Evolutionary conservation across 2,113 vertebrate species (phyloP).

Genomic region (Hemichromis elongatus): DNA sequence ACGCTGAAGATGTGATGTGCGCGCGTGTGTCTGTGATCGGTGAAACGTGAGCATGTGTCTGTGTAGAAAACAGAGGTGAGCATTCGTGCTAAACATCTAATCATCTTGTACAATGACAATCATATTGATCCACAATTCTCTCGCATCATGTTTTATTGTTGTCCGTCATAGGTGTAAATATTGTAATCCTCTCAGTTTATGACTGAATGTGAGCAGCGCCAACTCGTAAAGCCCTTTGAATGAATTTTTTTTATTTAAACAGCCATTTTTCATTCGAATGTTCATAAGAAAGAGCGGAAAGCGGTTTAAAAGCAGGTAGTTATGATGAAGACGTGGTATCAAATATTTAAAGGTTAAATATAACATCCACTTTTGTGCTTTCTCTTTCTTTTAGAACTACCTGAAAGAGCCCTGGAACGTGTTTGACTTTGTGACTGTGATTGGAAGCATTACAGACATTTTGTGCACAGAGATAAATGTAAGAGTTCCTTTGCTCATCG

Average conservation of each 20-base stretch:
- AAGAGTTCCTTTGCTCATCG: constrained; percentile 50
- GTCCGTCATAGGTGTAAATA: not conserved
- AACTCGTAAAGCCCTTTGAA: not conserved
- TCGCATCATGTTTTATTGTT: not conserved
- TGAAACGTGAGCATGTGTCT: too few species aligned
- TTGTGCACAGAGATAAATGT: constrained; percentile 97
- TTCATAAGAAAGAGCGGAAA: not conserved
- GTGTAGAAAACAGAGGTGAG: too few species aligned
- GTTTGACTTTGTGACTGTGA: constrained; percentile 97
- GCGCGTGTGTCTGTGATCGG: too few species aligned
- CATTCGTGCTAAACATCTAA: too few species aligned
- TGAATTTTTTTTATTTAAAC: not conserved
- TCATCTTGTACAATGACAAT: too few species aligned
- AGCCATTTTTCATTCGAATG: not conserved
- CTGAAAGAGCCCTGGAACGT: constrained; percentile 98
- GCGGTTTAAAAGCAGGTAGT: not conserved
- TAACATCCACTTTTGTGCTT: not conserved
- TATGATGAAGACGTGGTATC: not conserved
- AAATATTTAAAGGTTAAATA: not conserved
- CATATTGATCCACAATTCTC: too few species aligned
- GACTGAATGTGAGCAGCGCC: not conserved
- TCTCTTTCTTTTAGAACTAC: constrained; percentile 64
- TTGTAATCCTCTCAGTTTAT: not conserved
- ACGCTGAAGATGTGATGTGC: too few species aligned
- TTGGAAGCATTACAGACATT: constrained; percentile 99